These are phyloP conservation scores for Scomber colias DNA, from an alignment of 2,113 vertebrate genomes.

Conservation along the genomic window DNA sequence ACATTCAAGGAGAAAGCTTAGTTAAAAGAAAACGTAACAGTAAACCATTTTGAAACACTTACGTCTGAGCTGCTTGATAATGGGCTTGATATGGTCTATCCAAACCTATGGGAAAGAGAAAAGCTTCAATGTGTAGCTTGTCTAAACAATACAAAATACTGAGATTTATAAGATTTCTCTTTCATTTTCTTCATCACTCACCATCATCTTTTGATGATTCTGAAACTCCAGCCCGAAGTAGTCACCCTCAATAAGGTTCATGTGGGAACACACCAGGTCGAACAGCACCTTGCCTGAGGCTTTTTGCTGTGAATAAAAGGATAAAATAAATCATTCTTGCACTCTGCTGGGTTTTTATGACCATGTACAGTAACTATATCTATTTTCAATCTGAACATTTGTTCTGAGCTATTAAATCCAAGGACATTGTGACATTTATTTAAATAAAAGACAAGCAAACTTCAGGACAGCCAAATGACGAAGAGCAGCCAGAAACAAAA, in stretches of 20 bases:
- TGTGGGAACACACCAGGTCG: slow-evolving; percentile 93
- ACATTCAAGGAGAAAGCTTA: neutral
- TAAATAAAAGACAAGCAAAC: neutral
- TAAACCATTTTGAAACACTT: slow-evolving; percentile 80
- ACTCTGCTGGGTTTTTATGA: neutral
- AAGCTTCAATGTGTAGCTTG: neutral
- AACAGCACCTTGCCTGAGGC: slow-evolving; percentile 94
- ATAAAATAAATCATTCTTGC: neutral
- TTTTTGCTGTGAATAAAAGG: slow-evolving; percentile 89
- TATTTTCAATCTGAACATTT: slow-evolving; percentile 15
- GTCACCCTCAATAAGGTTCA: slow-evolving; percentile 98
- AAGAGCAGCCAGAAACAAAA: slow-evolving; percentile 37
- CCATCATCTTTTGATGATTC: slow-evolving; percentile 95
- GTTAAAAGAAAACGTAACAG: neutral
- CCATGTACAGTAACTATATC: neutral
- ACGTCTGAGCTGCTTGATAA: slow-evolving; percentile 97
- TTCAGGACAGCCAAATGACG: neutral
- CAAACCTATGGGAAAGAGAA: slow-evolving; percentile 87
- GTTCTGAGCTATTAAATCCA: slow-evolving; percentile 3
- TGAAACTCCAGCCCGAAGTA: slow-evolving; percentile 98
- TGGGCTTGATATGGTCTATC: slow-evolving; percentile 97
- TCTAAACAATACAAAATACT: neutral
- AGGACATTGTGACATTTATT: slow-evolving; percentile 19
- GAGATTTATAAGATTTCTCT: neutral
- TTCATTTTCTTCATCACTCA: slow-evolving; percentile 79